phyloP scores from a whole-genome alignment of 2,797 vertebrate genomes.

The Lemur catta region DNA sequence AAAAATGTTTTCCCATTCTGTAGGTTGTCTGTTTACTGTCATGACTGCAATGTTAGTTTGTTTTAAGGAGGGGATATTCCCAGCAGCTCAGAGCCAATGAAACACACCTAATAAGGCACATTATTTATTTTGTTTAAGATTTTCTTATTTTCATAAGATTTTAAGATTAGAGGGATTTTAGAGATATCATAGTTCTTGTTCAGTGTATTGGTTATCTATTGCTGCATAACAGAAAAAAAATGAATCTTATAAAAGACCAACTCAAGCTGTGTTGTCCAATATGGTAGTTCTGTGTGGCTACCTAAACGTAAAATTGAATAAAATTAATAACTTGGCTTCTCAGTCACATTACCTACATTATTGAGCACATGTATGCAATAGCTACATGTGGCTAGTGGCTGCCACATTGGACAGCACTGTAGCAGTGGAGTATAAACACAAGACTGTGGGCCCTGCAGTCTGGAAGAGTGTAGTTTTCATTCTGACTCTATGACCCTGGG shows the following conservation, averaged over 20 bases:
- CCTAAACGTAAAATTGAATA: background rate
- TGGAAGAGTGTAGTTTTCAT: background rate
- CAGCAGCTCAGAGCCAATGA: background rate
- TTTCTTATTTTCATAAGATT: background rate
- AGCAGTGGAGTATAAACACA: background rate
- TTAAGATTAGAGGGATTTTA: background rate
- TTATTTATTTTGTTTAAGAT: background rate
- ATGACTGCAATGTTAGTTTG: too few relatives aligned
- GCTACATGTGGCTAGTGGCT: background rate
- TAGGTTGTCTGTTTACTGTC: too few relatives aligned
- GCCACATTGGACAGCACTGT: accelerated
- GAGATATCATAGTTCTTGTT: background rate
- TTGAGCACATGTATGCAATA: too few relatives aligned
- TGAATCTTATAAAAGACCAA: background rate
- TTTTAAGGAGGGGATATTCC: background rate
- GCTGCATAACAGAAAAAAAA: background rate
- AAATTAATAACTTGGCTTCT: background rate
- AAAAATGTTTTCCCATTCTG: too few relatives aligned
- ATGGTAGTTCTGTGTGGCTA: background rate
- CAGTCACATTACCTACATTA: background rate
- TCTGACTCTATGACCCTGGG: background rate
- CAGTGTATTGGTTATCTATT: background rate
- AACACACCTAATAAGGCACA: background rate
- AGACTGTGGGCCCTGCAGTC: background rate
- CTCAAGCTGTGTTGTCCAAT: background rate